Percentiles rank a stretch among this genome's conserved stretches.
Conservation (phyloP, 2,797 vertebrate genomes). For the Anas georgica region DNA sequence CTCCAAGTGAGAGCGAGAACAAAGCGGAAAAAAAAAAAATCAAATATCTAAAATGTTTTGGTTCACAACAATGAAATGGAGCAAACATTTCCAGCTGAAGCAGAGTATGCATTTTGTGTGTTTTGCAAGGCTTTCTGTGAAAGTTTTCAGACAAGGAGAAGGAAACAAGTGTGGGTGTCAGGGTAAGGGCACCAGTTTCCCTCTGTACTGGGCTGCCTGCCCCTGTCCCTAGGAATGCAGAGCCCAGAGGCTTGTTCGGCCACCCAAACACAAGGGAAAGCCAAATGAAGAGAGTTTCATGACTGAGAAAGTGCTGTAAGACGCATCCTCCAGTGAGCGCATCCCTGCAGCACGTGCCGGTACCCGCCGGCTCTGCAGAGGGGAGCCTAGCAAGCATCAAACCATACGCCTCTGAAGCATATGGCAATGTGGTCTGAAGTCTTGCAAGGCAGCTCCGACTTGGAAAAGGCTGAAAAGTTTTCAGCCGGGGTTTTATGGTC, state of each 20-base stretch:
- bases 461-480: slow-evolving; percentile 16
- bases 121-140: not conserved
- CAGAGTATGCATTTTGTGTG: not conserved
- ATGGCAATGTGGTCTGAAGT: not conserved
- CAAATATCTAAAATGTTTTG: not conserved
- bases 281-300: not conserved
- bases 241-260: not conserved
- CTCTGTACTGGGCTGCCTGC: not conserved
- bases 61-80: not conserved
- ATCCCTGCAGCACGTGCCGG: not conserved
- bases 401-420: not conserved
- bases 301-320: not conserved
- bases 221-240: not conserved
- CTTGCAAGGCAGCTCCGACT: not conserved
- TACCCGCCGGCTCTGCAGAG: too few relatives aligned
- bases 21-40: not conserved
- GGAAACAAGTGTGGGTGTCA: rapidly evolving
- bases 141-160: not conserved
- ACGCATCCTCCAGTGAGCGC: not conserved
- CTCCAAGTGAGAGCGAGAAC: not conserved
- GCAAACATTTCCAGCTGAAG: not conserved
- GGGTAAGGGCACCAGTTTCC: not conserved
- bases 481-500: slow-evolving; percentile 17
- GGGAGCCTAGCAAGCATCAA: not conserved
- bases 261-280: too few relatives aligned